These are phyloP conservation scores for Taenioides sp. DNA, from an alignment of 2,797 vertebrate genomes.

Conservation along the genomic window DNA sequence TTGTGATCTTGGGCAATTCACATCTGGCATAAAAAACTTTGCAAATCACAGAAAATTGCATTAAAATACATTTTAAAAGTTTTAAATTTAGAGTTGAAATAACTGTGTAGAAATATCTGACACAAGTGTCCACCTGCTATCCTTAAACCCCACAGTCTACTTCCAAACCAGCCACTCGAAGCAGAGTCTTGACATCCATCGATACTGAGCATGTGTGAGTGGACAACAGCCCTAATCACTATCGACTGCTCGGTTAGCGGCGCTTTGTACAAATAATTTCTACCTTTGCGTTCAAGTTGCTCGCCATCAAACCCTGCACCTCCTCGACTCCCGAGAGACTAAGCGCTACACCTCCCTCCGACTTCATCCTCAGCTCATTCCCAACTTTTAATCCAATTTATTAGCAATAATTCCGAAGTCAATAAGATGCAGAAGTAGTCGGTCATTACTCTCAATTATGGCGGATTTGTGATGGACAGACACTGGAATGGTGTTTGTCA, in stretches of 20 bases:
- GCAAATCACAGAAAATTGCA: too few species aligned
- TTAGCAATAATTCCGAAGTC: conserved; percentile 67
- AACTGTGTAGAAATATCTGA: too few species aligned
- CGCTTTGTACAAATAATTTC: conserved; percentile 42
- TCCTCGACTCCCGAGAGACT: conserved; percentile 33
- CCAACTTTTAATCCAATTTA: conserved; percentile 69
- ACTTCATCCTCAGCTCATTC: conserved; percentile 59
- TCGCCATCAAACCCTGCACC: conserved; percentile 21
- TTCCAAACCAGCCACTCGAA: neutral
- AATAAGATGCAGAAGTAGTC: conserved; percentile 61
- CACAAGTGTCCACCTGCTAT: too few species aligned
- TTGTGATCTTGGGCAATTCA: too few species aligned
- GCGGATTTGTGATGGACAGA: conserved; percentile 59
- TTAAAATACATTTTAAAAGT: too few species aligned
- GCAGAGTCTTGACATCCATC: conserved; percentile 17
- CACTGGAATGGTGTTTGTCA: conserved; percentile 62
- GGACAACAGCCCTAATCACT: conserved; percentile 39
- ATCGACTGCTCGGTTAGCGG: conserved; percentile 43
- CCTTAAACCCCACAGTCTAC: neutral
- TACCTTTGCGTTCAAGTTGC: conserved; percentile 42
- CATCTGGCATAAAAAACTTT: too few species aligned
- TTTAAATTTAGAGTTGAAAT: too few species aligned
- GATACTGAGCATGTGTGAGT: conserved; percentile 36
- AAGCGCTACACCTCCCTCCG: conserved; percentile 9
- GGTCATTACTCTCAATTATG: conserved; percentile 71